Percentiles rank a stretch among this genome's conserved stretches.
Evolutionary conservation across 2,113 vertebrate genomes (phyloP).

Genomic region (Clarias macrocephalus): DNA sequence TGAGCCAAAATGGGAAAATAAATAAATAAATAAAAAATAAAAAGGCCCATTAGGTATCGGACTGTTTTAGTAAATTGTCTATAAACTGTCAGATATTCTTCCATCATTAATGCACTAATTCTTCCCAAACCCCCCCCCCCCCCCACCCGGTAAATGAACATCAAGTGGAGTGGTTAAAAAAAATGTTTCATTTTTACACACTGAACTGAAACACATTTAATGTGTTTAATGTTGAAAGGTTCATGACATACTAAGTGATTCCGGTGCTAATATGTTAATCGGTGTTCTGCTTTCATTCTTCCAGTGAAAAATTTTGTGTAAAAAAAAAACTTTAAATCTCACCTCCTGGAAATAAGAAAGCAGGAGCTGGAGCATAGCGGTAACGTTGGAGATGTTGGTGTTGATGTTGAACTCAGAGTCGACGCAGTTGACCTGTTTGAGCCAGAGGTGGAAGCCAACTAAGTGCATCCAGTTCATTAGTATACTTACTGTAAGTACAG

Average conservation of each 20-base stretch:
- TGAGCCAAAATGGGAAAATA: slow-evolving; percentile 10
- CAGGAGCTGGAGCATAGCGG: too few relatives aligned
- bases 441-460: too few relatives aligned
- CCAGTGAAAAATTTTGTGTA: neutral
- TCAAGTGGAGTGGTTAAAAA: neutral
- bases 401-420: too few relatives aligned
- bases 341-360: too few relatives aligned
- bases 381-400: too few relatives aligned
- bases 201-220: neutral
- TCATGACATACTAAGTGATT: neutral
- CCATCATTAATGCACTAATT: slow-evolving; percentile 41
- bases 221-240: neutral
- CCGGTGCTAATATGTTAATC: too few relatives aligned
- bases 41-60: neutral
- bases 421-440: too few relatives aligned
- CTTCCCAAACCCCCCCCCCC: neutral
- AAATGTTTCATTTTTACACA: neutral
- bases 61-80: neutral
- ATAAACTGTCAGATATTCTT: slow-evolving; percentile 62
- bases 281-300: neutral
- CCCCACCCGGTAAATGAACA: neutral
- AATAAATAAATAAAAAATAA: too few relatives aligned
- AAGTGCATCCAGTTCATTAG: too few relatives aligned
- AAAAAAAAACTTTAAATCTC: too few relatives aligned
- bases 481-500: too few relatives aligned